A percentile compares a stretch with the other conserved stretches of the same genome.
Conservation (phyloP, 2,888 invertebrate species). For the Xestoiulus laeticollis region DNA sequence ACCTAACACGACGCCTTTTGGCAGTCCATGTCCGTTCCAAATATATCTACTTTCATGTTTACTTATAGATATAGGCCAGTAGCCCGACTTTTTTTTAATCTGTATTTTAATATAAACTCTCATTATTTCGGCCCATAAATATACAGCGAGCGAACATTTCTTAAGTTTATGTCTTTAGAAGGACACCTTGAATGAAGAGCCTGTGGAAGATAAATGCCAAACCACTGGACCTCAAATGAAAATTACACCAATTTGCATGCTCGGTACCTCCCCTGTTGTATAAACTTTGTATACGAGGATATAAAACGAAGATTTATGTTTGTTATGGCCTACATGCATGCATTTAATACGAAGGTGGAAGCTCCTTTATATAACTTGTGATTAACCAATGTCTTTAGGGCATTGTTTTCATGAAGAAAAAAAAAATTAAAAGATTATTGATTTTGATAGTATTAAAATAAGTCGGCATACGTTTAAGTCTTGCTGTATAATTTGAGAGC, state of each 20-base stretch:
- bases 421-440: not conserved
- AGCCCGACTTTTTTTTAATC: not conserved
- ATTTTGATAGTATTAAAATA: constrained; percentile 24
- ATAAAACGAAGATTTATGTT: constrained; percentile 6
- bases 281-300: not conserved
- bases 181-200: not conserved
- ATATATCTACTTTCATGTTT: not conserved
- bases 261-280: not conserved
- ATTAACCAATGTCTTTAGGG: not conserved
- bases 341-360: constrained; percentile 38
- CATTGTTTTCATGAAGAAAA: not conserved
- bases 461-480: not conserved
- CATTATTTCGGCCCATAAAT: not conserved
- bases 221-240: not conserved
- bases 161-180: not conserved
- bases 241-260: not conserved
- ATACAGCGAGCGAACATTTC: not conserved
- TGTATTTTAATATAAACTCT: not conserved
- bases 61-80: constrained; percentile 24
- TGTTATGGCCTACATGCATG: constrained; percentile 35
- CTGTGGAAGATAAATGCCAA: not conserved
- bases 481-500: not conserved
- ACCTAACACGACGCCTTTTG: not conserved
- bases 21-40: not conserved
- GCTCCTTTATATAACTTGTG: not conserved